Percentiles rank a stretch among this genome's conserved stretches.
Conservation (phyloP, 2,797 vertebrate genomes). For the Manis pentadactyla region DNA sequence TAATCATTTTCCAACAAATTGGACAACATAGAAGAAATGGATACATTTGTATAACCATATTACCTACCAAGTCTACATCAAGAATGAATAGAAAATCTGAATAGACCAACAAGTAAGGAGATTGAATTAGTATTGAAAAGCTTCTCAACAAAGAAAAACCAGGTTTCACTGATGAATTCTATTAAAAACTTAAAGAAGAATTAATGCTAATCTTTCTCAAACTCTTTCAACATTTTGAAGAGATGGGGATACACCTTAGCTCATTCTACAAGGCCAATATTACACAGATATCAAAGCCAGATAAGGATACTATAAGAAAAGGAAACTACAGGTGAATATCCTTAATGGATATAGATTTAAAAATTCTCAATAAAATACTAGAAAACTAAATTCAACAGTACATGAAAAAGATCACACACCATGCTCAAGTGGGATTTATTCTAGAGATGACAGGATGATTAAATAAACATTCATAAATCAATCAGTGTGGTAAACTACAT, state of each 20-base stretch:
- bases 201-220: neutral
- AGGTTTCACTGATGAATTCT: neutral
- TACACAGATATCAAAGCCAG: neutral
- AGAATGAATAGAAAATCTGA: neutral
- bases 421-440: neutral
- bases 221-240: neutral
- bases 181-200: neutral
- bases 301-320: neutral
- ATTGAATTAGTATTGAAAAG: neutral
- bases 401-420: neutral
- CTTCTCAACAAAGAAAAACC: neutral
- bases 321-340: neutral
- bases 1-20: neutral
- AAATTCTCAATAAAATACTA: neutral
- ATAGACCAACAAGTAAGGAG: neutral
- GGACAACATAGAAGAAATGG: neutral
- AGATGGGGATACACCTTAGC: neutral
- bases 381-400: neutral
- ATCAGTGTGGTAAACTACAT: neutral
- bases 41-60: neutral
- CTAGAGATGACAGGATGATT: neutral
- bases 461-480: neutral
- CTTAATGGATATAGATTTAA: neutral
- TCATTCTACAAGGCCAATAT: neutral
- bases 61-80: neutral